These are phyloP conservation scores for Ochotona curzoniae DNA, from an alignment of 2,113 vertebrate genomes.

Conservation along the genomic window DNA sequence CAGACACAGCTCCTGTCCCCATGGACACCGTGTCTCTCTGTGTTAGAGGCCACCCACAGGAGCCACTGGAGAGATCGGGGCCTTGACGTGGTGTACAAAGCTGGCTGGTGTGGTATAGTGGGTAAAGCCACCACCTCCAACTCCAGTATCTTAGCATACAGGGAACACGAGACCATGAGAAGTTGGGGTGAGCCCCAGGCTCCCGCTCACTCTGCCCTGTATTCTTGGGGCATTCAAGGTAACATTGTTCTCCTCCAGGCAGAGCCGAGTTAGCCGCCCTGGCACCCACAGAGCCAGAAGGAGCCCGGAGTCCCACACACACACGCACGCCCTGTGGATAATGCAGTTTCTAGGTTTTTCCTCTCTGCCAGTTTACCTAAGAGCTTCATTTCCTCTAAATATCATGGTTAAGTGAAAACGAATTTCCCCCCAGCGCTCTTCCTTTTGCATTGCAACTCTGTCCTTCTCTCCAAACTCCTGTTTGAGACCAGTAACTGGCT, in stretches of 20 bases:
- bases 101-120: too few relatives aligned
- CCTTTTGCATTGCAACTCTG: background rate
- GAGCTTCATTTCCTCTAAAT: slow-evolving; percentile 13
- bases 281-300: background rate
- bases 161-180: background rate
- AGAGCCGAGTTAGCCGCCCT: background rate
- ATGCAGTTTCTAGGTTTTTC: background rate
- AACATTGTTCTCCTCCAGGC: background rate
- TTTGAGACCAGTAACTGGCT: background rate
- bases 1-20: background rate
- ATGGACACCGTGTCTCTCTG: rapidly evolving
- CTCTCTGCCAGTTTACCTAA: background rate
- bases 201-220: background rate
- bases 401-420: background rate
- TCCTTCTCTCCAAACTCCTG: background rate
- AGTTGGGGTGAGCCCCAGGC: rapidly evolving
- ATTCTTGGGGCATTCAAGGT: too few relatives aligned
- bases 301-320: background rate
- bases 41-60: too few relatives aligned
- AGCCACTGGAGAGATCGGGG: background rate
- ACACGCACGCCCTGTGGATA: too few relatives aligned
- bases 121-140: too few relatives aligned
- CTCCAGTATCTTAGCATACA: background rate
- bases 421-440: background rate
- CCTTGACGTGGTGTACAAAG: background rate